Base-by-base conservation (phyloP, 1,140 invertebrate species). In the Drosophila fuyamai region DNA sequence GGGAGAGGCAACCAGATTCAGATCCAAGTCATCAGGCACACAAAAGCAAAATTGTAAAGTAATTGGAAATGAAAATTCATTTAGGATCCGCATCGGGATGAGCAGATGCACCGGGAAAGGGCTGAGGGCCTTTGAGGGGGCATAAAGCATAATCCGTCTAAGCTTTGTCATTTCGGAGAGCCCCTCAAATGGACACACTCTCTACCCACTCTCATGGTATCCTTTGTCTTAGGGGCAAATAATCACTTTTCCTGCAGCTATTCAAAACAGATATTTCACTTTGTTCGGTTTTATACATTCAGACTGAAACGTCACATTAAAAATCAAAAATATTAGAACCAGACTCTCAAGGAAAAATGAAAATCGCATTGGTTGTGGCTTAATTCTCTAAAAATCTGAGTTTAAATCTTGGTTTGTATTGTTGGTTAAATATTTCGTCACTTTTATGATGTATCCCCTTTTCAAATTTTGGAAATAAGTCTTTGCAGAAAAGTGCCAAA, bases 41-140 rank as follows among this genome's bases (percentile, higher is more conserved):
- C 83, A 88, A 83, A 77, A 74, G 73, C 84, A 84, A 74, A 88
- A 88, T 83, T 73, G 84, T 89, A 89, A 88, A 80, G 83, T 88
- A 89, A 88, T 89, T 88, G 83, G 76, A 88, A 88, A 83, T 89
- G 84, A 83, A 83, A 88, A 88, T 79, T 89, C 83, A 88, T 88
- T 88, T 88, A 66, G 84, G 44, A 38, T 36, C 50, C 68, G 53
- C 58, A 79, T 61, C 60, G 71, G 77, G 59, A 58, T 44, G 43
- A 61, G 63, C 27, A 58, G 40, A 74, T 75, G 27, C 59, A 38
- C 62, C 43, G 57, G 36, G n/a, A 51, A 70, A 27, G 40, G 44
- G 14, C 32, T 14, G 18, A 29, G 65, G 35, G 23, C n/a, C 16
- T 41, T 14, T 23, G 23, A 36, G n/a, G 27, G 4, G 41, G 48